Conservation (phyloP, 2,888 invertebrate species). For the Cancer borealis region DNA sequence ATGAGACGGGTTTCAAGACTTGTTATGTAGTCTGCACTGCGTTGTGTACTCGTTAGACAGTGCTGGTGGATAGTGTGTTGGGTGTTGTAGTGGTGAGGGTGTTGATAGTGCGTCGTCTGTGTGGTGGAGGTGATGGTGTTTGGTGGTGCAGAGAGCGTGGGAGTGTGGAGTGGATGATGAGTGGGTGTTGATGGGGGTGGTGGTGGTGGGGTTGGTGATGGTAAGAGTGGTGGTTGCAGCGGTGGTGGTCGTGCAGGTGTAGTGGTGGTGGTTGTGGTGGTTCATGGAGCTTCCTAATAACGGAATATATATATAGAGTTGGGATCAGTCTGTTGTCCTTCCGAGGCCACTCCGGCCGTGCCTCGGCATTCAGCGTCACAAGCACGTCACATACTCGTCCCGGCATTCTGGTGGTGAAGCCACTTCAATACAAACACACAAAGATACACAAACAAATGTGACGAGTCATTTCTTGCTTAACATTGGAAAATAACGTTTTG, state of each 20-base stretch:
- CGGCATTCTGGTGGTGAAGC: neutral
- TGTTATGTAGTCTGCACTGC: too few relatives aligned
- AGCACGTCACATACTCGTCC: neutral
- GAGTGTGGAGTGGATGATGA: neutral
- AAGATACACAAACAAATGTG: neutral
- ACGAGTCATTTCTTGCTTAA: too few relatives aligned
- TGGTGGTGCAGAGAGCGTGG: neutral
- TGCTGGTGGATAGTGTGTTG: too few relatives aligned
- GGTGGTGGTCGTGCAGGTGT: neutral
- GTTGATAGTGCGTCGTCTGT: neutral
- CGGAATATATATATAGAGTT: neutral
- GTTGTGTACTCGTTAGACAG: too few relatives aligned
- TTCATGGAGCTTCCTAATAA: neutral
- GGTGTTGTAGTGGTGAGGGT: neutral
- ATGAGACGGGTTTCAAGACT: too few relatives aligned
- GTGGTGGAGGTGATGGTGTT: neutral
- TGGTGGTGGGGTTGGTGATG: neutral
- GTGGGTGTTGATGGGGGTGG: neutral
- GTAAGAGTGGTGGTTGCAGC: neutral
- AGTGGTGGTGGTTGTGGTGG: neutral
- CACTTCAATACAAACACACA: neutral
- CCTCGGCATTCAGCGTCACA: neutral
- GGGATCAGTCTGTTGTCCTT: neutral
- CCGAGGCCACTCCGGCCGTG: neutral
- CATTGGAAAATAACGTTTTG: too few relatives aligned